Evolutionary conservation across 2,113 vertebrate species (phyloP).

Genomic region (Myotis davidii): DNA sequence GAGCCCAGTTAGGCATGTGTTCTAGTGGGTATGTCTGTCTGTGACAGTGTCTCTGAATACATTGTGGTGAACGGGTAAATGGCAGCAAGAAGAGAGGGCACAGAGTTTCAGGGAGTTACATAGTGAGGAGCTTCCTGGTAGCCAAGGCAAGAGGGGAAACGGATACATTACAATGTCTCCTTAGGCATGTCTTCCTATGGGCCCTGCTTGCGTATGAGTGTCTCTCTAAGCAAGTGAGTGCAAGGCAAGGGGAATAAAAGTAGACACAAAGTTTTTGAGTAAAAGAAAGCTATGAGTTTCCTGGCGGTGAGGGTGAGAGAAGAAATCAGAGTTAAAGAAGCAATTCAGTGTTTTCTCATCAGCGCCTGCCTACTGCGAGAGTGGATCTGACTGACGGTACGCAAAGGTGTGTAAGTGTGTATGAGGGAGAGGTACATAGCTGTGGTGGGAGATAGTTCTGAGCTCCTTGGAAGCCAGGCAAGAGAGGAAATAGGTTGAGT

Average conservation of each 20-base stretch:
- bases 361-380: background rate
- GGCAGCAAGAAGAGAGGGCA: background rate
- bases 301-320: constrained; percentile 17
- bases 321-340: background rate
- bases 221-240: background rate
- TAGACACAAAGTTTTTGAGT: background rate
- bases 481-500: background rate
- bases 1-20: background rate
- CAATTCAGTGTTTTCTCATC: background rate
- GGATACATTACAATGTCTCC: background rate
- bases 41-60: background rate
- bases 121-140: background rate
- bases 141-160: background rate
- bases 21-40: background rate
- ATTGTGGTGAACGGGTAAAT: background rate
- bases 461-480: background rate
- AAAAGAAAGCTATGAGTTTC: background rate
- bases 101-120: background rate
- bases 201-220: background rate
- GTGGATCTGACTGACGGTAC: background rate
- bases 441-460: background rate
- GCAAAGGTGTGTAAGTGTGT: background rate
- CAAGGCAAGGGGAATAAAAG: background rate
- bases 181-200: background rate
- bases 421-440: background rate